A percentile compares a stretch with the other conserved stretches of the same genome.
phyloP scores from a whole-genome alignment of 2,888 invertebrate genomes.

The Petrolisthes cinctipes region DNA sequence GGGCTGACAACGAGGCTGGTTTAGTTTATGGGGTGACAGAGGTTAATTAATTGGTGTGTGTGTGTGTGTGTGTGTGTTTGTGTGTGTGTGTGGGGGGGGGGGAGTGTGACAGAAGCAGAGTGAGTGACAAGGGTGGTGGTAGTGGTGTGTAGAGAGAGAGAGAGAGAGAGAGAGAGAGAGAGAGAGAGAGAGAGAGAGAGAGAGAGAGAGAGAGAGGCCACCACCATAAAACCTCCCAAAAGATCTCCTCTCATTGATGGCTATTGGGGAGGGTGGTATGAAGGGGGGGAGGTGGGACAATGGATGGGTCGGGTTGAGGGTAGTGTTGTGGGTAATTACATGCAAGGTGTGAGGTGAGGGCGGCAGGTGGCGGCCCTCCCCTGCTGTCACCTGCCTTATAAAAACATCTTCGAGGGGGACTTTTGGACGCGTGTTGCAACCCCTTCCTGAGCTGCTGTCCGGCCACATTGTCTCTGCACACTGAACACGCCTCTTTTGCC shows the following conservation, averaged over 20 bases:
- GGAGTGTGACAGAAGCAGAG: neutral
- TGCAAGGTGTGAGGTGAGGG: neutral
- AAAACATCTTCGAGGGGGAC: constrained; percentile 15
- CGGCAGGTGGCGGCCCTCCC: neutral
- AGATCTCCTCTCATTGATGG: neutral
- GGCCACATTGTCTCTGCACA: constrained; percentile 58
- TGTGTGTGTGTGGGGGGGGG: neutral
- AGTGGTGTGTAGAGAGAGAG: neutral
- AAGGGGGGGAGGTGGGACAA: neutral
- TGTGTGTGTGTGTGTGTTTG: neutral
- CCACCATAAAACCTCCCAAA: neutral
- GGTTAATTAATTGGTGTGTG: neutral
- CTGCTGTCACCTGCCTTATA: neutral
- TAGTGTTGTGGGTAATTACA: no score
- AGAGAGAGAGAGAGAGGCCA: neutral
- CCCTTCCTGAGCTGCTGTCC: constrained; percentile 29
- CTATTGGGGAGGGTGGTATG: no score
- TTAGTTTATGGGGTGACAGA: neutral
- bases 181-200: neutral
- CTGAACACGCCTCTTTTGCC: constrained; percentile 39
- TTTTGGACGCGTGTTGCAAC: constrained; percentile 48
- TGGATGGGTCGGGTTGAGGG: neutral
- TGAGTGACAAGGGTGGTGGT: neutral
- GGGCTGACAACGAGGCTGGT: neutral
- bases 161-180: neutral